Percentiles rank a stretch among this genome's conserved stretches.
These are phyloP conservation scores for Adelognathus sp. DNA, from an alignment of 2,888 invertebrate genomes.

Conservation along the genomic window DNA sequence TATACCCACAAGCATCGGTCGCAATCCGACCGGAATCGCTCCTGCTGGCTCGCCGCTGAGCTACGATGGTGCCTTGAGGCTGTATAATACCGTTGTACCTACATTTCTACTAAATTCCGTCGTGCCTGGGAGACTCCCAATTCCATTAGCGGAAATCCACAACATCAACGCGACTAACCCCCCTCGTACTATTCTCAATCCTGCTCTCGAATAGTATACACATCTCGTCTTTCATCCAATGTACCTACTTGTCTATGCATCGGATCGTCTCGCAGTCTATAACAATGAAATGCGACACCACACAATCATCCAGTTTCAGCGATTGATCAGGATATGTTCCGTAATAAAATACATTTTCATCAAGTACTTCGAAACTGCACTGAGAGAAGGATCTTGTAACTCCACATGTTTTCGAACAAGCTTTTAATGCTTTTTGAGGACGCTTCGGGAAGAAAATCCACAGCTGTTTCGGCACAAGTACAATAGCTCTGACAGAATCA, in stretches of 20 bases:
- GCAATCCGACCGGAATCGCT: conserved; percentile 15
- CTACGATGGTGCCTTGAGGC: conserved; percentile 33
- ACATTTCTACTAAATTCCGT: conserved; percentile 43
- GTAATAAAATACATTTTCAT: neutral
- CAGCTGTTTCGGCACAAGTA: neutral
- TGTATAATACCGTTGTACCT: conserved; percentile 22
- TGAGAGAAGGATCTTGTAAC: neutral
- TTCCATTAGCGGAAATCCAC: conserved; percentile 54
- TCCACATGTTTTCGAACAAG: too few species aligned
- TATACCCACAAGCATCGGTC: conserved; percentile 15
- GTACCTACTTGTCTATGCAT: neutral
- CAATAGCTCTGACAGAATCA: neutral
- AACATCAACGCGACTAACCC: conserved; percentile 5
- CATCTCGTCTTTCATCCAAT: neutral
- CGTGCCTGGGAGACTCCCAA: conserved; percentile 47
- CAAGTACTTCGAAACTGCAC: neutral
- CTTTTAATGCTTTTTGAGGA: too few species aligned
- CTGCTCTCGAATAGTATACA: neutral
- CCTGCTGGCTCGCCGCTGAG: conserved; percentile 23
- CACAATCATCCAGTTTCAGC: neutral
- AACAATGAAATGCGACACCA: neutral
- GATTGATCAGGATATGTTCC: neutral
- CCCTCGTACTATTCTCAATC: conserved; percentile 4
- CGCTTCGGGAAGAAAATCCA: too few species aligned
- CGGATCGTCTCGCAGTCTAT: neutral